These are phyloP conservation scores for Calliphora vicina DNA, from an alignment of 1,140 invertebrate species.

Conservation along the genomic window DNA sequence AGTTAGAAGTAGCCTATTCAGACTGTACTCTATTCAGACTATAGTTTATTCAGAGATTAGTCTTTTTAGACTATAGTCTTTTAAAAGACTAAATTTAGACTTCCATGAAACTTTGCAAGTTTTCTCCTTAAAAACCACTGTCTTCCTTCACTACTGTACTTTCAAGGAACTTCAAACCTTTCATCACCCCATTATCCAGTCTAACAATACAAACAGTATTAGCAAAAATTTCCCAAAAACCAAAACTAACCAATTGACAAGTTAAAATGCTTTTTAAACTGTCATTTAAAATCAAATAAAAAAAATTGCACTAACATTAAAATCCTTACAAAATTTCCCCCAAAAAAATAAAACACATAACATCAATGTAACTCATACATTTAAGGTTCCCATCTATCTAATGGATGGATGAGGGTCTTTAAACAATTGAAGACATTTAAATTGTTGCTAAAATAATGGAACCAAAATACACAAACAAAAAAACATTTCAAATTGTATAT, in stretches of 20 bases:
- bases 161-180: too few relatives aligned
- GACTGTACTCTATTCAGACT: too few relatives aligned
- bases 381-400: neutral
- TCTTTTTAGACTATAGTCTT: too few relatives aligned
- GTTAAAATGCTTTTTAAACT: conserved; percentile 5
- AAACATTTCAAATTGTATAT: neutral
- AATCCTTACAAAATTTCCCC: neutral
- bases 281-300: conserved; percentile 10
- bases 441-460: neutral
- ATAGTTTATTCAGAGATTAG: too few relatives aligned
- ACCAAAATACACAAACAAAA: neutral
- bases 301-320: neutral
- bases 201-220: neutral
- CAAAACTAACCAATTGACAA: neutral
- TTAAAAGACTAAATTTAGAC: too few relatives aligned
- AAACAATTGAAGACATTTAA: neutral
- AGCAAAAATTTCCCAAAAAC: neutral
- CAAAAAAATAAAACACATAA: neutral
- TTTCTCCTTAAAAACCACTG: neutral
- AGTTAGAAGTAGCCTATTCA: too few relatives aligned
- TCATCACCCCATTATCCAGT: neutral
- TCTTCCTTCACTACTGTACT: neutral
- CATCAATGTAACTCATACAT: neutral
- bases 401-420: neutral
- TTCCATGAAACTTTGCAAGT: too few relatives aligned